Evolutionary conservation across 2,888 invertebrate species (phyloP).

Genomic region (Eulithis testata): DNA sequence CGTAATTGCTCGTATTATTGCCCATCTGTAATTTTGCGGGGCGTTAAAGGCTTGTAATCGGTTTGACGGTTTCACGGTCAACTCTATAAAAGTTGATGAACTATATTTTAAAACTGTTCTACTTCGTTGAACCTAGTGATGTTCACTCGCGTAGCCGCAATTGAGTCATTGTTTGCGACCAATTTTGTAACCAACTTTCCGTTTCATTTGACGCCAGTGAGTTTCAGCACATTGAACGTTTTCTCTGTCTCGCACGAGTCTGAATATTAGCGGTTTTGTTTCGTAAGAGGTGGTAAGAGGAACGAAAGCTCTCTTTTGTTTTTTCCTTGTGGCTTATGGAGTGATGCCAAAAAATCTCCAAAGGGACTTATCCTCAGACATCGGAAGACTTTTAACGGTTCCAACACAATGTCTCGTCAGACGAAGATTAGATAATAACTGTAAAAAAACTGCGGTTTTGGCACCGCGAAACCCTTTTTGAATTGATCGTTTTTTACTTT

Average conservation of each 20-base stretch:
- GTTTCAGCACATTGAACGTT: not conserved
- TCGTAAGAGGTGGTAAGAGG: constrained; percentile 11
- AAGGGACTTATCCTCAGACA: constrained; percentile 29
- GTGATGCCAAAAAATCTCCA: constrained; percentile 23
- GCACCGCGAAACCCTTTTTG: constrained; percentile 67
- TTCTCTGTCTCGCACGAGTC: not conserved
- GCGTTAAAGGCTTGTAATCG: constrained; percentile 45
- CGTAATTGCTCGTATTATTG: constrained; percentile 59
- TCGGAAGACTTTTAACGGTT: constrained; percentile 39
- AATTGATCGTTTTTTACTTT: constrained; percentile 58
- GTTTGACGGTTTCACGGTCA: constrained; percentile 22
- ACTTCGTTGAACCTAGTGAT: constrained; percentile 11
- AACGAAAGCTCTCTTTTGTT: constrained; percentile 27
- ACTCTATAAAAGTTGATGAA: constrained; percentile 6
- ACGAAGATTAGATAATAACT: constrained; percentile 54
- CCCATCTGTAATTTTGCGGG: constrained; percentile 56
- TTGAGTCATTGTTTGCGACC: constrained; percentile 24
- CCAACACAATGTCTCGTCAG: constrained; percentile 48
- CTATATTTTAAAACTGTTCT: constrained; percentile 27
- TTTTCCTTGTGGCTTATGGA: constrained; percentile 25
- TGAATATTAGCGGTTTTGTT: constrained; percentile 12
- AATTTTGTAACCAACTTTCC: not conserved
- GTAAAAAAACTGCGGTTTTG: constrained; percentile 66
- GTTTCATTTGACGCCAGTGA: not conserved
- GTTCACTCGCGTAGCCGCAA: constrained; percentile 4